Evolutionary conservation across 2,797 vertebrate genomes (phyloP).

Genomic region (Chelon auratus): DNA sequence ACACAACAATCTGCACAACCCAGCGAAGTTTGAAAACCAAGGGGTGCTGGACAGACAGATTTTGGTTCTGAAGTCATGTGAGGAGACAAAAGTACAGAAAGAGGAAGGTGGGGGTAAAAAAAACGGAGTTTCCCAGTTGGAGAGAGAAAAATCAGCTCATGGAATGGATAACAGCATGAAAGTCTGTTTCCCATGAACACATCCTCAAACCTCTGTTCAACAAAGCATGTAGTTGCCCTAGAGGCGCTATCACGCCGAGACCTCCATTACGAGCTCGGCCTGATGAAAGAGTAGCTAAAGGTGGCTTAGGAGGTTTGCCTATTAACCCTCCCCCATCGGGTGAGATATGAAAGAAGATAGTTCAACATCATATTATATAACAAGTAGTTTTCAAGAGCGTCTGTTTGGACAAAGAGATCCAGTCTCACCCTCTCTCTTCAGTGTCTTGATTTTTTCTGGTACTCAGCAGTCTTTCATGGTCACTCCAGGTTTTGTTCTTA

Average conservation of each 20-base stretch:
- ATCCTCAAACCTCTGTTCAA: conserved; percentile 50
- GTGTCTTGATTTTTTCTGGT: neutral
- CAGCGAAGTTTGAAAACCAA: conserved; percentile 43
- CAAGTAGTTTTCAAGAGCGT: conserved; percentile 9
- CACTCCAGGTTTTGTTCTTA: neutral
- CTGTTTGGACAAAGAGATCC: conserved; percentile 36
- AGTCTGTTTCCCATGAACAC: conserved; percentile 79
- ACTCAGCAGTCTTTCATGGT: conserved; percentile 3
- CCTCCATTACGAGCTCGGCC: conserved; percentile 76
- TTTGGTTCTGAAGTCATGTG: conserved; percentile 10
- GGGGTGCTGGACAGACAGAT: conserved; percentile 2
- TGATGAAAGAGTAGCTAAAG: conserved; percentile 80
- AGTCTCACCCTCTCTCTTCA: conserved; percentile 1
- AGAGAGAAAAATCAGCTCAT: conserved; percentile 21
- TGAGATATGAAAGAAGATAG: conserved; percentile 69
- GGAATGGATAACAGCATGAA: conserved; percentile 63
- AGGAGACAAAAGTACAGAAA: conserved; percentile 12
- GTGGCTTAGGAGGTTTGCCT: conserved; percentile 66
- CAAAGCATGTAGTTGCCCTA: conserved; percentile 56
- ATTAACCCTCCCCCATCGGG: conserved; percentile 53
- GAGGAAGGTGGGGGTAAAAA: neutral
- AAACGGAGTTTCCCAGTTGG: conserved; percentile 10
- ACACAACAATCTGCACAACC: conserved; percentile 71
- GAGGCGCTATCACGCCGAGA: conserved; percentile 62
- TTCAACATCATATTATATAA: conserved; percentile 56